Conservation (phyloP, 2,888 invertebrate species). For the Timandra comae region DNA sequence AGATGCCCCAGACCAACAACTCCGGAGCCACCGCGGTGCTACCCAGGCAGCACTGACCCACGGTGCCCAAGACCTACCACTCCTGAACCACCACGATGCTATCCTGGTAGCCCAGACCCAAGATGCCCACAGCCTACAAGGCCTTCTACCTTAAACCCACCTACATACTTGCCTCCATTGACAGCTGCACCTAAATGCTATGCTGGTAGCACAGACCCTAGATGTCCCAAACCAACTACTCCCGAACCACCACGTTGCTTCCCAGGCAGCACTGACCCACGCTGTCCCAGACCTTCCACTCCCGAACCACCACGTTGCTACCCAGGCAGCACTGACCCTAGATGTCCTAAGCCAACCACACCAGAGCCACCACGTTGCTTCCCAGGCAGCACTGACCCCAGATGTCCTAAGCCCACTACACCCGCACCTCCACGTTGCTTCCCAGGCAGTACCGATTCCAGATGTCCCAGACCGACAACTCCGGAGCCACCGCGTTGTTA, state of each 20-base stretch:
- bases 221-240: slow-evolving; percentile 29
- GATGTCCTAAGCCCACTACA: slow-evolving; percentile 22
- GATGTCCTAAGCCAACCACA: slow-evolving; percentile 30
- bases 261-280: slow-evolving; percentile 22
- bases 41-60: slow-evolving; percentile 25
- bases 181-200: slow-evolving; percentile 32
- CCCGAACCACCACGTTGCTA: slow-evolving; percentile 30
- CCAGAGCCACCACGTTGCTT: slow-evolving; percentile 10
- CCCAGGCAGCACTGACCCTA: slow-evolving; percentile 35
- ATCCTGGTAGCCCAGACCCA: slow-evolving; percentile 23
- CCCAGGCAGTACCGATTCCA: slow-evolving; percentile 5
- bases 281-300: slow-evolving; percentile 34
- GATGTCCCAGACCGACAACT: slow-evolving; percentile 9
- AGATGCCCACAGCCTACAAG: slow-evolving; percentile 19
- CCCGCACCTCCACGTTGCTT: slow-evolving; percentile 9
- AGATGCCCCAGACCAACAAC: slow-evolving; percentile 36
- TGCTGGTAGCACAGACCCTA: slow-evolving; percentile 35
- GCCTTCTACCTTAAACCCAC: slow-evolving; percentile 20
- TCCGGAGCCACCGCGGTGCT: slow-evolving; percentile 26
- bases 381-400: slow-evolving; percentile 19
- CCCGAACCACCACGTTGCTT: slow-evolving; percentile 26
- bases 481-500: slow-evolving; percentile 8
- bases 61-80: slow-evolving; percentile 19
- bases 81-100: slow-evolving; percentile 18
- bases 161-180: slow-evolving; percentile 29